These are phyloP conservation scores for Salvelinus fontinalis DNA, from an alignment of 2,113 vertebrate species.

Conservation along the genomic window DNA sequence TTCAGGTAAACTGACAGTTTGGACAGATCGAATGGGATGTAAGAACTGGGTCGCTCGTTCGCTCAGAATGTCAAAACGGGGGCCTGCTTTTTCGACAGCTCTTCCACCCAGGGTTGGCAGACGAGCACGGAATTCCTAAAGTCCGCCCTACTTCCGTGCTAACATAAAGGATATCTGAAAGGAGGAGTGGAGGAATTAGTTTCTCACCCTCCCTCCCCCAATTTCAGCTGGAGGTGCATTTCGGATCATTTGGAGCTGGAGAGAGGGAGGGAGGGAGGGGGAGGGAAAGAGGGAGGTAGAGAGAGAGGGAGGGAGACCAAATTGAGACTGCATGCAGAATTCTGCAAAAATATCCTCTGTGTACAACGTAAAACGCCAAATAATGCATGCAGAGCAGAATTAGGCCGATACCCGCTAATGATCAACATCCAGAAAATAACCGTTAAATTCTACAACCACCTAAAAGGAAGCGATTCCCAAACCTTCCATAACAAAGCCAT, in stretches of 20 bases:
- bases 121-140: conserved; percentile 11
- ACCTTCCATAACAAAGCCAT: no score
- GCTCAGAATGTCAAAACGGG: neutral
- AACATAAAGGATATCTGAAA: conserved; percentile 40
- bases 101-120: conserved; percentile 22
- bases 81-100: conserved; percentile 34
- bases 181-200: conserved; percentile 25
- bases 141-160: conserved; percentile 43
- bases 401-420: no score
- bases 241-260: neutral
- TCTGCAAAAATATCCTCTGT: no score
- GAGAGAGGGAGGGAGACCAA: neutral
- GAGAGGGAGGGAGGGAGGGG: neutral
- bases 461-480: no score
- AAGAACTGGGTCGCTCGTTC: neutral
- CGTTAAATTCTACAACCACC: no score
- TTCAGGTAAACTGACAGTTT: conserved; percentile 41
- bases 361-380: no score
- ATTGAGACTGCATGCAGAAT: no score
- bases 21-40: conserved; percentile 52
- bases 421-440: no score
- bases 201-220: conserved; percentile 14
- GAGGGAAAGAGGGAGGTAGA: neutral
- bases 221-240: no score
- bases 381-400: no score